Evolutionary conservation across 2,797 vertebrate genomes (phyloP), one percentile per base, ranked within the genome.

Genomic region (Falco concolor): DNA sequence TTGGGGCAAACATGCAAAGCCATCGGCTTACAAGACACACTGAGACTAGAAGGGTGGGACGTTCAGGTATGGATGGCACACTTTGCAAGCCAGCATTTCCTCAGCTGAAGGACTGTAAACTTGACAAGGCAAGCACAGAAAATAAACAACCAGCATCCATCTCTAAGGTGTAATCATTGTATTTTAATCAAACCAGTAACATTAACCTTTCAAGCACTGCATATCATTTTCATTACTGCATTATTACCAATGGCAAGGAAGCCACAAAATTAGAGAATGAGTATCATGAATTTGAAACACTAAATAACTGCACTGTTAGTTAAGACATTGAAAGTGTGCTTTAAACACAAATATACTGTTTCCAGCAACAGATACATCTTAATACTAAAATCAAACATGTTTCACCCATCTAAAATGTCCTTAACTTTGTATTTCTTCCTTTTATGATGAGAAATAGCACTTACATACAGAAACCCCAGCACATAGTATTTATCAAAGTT

Each of bases 101-200:
- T 86, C n/a, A 38, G 14, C 57, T 82, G 59, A 5, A 84, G 16
- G 34, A 84, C 24, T 17, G 38, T 63, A 59, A 86, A 82, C 42
- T 27, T 45, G 25, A 86, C 74, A 82, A 52, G 85, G n/a, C 4
- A 72, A 88, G 24, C 32, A 50, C 8, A 47, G 69, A 54, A 94
- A 84, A 82, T 34, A 70, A 86, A 92, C 1, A 4, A 44, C 22
- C 56, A 59, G 30, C 36, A 87, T 76, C 59, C 64, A 52, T 54
- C 91, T 85, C 49, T 40, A 24, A 47, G 40, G 47, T 76, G 7
- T 20, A 78, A 75, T 25, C 1, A 2, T 1, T 78, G 47, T 59
- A 81, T 95, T 90, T 94, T 76, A 89, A 95, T 74, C 95, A 91
- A 94, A 79, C 23, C 2, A 4, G 34, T 25, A 84, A 63, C 56